phyloP scores from a whole-genome alignment of 2,113 vertebrate genomes.

The Ceratotherium simum region DNA sequence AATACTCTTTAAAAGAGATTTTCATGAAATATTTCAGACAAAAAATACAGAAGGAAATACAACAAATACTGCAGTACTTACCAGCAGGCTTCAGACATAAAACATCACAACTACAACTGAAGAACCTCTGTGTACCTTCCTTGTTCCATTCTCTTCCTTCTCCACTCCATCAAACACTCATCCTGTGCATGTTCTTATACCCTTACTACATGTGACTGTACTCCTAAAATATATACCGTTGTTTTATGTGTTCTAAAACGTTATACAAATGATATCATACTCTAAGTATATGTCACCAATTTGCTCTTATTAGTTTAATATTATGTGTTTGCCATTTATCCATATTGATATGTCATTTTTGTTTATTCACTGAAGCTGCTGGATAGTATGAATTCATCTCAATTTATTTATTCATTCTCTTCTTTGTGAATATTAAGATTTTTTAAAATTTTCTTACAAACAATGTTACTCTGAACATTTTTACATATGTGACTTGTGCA shows the following conservation, averaged over 20 bases:
- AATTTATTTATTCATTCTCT: slow-evolving; percentile 15
- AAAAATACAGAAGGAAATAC: background rate
- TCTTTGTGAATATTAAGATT: background rate
- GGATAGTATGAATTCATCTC: background rate
- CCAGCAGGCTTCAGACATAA: background rate
- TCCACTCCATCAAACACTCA: background rate
- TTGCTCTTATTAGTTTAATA: slow-evolving; percentile 26
- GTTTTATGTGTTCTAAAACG: background rate
- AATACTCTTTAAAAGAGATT: background rate
- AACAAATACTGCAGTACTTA: background rate
- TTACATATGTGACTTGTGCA: background rate
- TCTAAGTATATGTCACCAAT: background rate
- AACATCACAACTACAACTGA: background rate
- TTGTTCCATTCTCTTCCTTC: background rate
- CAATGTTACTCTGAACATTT: background rate
- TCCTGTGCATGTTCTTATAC: background rate
- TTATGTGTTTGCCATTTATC: background rate
- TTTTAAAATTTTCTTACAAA: background rate
- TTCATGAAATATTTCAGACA: slow-evolving; percentile 35
- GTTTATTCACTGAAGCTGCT: background rate
- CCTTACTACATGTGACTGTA: background rate
- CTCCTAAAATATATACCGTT: background rate
- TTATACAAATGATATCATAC: background rate
- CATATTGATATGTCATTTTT: background rate
- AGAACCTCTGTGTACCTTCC: background rate